Base-by-base conservation (phyloP, 2,113 vertebrate species). In the Lophius piscatorius region DNA sequence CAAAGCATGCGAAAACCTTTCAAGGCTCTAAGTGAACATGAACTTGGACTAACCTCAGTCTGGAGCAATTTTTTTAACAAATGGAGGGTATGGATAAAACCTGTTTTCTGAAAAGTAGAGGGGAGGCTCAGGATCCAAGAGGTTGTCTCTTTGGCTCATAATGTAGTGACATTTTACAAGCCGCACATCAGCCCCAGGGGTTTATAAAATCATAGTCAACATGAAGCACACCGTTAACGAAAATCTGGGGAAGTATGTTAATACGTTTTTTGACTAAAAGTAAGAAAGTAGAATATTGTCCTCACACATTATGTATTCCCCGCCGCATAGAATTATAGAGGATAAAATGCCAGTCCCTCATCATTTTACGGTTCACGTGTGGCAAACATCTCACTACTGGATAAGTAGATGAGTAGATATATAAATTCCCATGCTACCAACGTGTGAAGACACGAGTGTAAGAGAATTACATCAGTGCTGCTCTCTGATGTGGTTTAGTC, bases 1-100 rank as follows among this genome's bases (percentile, higher is more conserved):
- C 44, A 39, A 47, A 71, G 68, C 74, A 78, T 48, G 62, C 33
- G n/a, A 66, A 78, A 80, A 58, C 62, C 77, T 84, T 74, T 70
- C 50, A 81, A 57, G 17, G 65, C 42, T 36, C 44, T 42, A 13
- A 28, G 57, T 35, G 26, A 64, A 26, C 14, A n/a, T 65, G 63
- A 55, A 64, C 58, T 26, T 47, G 39, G 8, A 12, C 51, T 73
- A 70, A 58, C 59, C 52, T 70, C 14, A 49, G 34, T 56, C 46
- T 65, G 44, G 61, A 0, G n/a, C 28, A 22, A 46, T 18, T 41
- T 10, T 22, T n/a, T n/a, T n/a, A n/a, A n/a, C n/a, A 12, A 39
- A 40, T 31, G 60, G 59, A 38, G 28, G 31, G 12, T 29, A 9
- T 6, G 0, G 5, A 46, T 52, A 20, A 60, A 57, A 59, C 20